Conservation (phyloP, 2,113 vertebrate species). For the Poeciliopsis occidentalis region DNA sequence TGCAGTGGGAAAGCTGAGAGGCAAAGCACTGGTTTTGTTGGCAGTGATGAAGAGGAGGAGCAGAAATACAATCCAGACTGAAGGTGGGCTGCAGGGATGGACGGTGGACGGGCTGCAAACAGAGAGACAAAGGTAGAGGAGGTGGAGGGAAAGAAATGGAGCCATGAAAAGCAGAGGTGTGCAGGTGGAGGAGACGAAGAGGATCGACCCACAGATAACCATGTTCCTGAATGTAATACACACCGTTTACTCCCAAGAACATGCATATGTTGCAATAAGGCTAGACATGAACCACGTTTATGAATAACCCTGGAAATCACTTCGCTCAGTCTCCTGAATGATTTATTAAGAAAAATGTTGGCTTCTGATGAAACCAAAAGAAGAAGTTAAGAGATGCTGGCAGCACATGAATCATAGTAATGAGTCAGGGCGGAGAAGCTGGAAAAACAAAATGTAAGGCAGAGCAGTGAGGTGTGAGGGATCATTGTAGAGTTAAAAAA, state of each 20-base stretch:
- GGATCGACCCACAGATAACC: conserved; percentile 14
- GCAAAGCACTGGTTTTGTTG: conserved; percentile 63
- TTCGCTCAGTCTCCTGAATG: background rate
- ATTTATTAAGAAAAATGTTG: conserved; percentile 22
- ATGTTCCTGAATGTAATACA: background rate
- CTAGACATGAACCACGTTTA: background rate
- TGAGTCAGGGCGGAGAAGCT: conserved; percentile 53
- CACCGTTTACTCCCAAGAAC: background rate
- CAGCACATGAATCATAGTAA: conserved; percentile 38
- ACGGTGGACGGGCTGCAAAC: conserved; percentile 65
- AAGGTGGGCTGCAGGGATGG: conserved; percentile 67
- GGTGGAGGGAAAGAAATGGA: conserved; percentile 33
- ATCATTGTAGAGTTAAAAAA: background rate
- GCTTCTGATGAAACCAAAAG: conserved; percentile 37
- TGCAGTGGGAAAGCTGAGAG: conserved; percentile 69
- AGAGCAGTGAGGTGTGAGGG: conserved; percentile 3
- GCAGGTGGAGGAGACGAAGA: conserved; percentile 19
- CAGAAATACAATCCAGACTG: conserved; percentile 67
- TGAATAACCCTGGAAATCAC: background rate
- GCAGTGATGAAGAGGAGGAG: conserved; percentile 58
- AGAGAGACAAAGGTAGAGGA: conserved; percentile 61
- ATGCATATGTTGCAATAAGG: background rate
- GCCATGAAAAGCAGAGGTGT: conserved; percentile 6
- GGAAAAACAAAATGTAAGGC: conserved; percentile 54
- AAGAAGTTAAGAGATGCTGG: conserved; percentile 57